A percentile compares a stretch with the other conserved stretches of the same genome.
phyloP scores from a whole-genome alignment of 2,888 invertebrate species.

The Clostera curtula region DNA sequence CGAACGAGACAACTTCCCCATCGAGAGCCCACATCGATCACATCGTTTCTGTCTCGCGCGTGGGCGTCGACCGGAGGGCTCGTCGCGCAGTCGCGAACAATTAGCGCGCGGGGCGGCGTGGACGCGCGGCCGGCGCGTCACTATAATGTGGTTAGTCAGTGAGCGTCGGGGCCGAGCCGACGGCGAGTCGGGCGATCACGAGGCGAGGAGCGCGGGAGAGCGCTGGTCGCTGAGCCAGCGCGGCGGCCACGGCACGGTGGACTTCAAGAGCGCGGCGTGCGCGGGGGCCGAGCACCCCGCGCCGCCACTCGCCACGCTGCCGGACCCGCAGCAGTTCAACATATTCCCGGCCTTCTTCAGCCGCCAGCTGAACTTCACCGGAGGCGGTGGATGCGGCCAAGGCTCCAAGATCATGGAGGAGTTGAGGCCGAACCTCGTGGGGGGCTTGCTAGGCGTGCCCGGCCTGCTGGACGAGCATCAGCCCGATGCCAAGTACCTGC shows the following conservation, averaged over 20 bases:
- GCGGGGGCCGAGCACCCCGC: constrained; percentile 74
- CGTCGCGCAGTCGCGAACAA: constrained; percentile 72
- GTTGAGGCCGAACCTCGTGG: constrained; percentile 86
- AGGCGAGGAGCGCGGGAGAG: constrained; percentile 53
- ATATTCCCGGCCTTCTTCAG: constrained; percentile 94
- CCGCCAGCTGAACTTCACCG: constrained; percentile 88
- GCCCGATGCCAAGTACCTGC: constrained; percentile 71
- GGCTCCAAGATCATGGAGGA: constrained; percentile 90
- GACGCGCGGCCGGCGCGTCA: constrained; percentile 61
- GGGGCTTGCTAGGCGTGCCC: constrained; percentile 85
- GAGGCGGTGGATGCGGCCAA: constrained; percentile 80
- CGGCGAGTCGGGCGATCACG: constrained; percentile 67
- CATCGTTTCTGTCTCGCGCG: constrained; percentile 58
- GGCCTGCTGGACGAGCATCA: constrained; percentile 87
- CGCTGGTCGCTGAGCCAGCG: constrained; percentile 66
- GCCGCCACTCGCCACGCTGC: constrained; percentile 74
- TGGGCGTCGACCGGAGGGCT: constrained; percentile 53
- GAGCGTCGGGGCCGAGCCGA: constrained; percentile 77
- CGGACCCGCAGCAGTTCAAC: constrained; percentile 88
- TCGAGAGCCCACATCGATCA: constrained; percentile 66
- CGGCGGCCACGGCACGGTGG: constrained; percentile 84
- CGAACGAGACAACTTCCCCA: constrained; percentile 63
- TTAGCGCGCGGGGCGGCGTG: constrained; percentile 65
- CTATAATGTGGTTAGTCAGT: constrained; percentile 80
- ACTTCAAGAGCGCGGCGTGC: constrained; percentile 87